These are phyloP conservation scores for Muricea muricata DNA, from an alignment of 92 coral and sea anemone genomes.

Conservation along the genomic window DNA sequence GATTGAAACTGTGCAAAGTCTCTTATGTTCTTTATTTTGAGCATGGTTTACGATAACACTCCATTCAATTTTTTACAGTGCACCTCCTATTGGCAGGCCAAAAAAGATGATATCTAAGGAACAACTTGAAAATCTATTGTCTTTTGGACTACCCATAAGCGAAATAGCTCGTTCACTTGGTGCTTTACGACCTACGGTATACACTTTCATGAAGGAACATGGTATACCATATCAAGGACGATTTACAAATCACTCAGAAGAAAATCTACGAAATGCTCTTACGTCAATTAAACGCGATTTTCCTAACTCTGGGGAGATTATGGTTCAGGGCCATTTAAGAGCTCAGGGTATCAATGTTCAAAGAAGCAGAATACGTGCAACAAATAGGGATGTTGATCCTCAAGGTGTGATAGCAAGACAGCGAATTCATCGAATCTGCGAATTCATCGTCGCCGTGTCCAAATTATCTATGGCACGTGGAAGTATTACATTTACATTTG, in stretches of 20 bases:
- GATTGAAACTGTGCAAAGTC: neutral
- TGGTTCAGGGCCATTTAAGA: constrained; percentile 63
- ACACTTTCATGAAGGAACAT: constrained; percentile 43
- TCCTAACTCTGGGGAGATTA: constrained; percentile 59
- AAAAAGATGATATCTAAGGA: constrained; percentile 35
- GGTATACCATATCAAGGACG: constrained; percentile 37
- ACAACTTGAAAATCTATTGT: constrained; percentile 45
- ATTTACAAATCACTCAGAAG: constrained; percentile 43
- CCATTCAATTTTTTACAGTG: neutral
- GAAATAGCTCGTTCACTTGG: constrained; percentile 54
- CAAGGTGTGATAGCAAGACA: constrained; percentile 49
- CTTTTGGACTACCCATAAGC: constrained; percentile 38
- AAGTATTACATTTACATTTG: constrained; percentile 59
- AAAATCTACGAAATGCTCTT: constrained; percentile 46
- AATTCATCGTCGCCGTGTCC: constrained; percentile 68
- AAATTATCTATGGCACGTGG: constrained; percentile 67
- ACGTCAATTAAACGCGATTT: constrained; percentile 44
- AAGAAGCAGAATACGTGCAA: constrained; percentile 46
- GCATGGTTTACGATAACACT: neutral
- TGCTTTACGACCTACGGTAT: constrained; percentile 49
- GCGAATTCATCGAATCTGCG: too few species aligned
- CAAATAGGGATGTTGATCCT: constrained; percentile 57
- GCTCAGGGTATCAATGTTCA: constrained; percentile 51
- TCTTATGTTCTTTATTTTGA: neutral
- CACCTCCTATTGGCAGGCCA: constrained; percentile 52